Conservation (phyloP, 2,113 vertebrate species). For the Ptychochromis oligacanthus region DNA sequence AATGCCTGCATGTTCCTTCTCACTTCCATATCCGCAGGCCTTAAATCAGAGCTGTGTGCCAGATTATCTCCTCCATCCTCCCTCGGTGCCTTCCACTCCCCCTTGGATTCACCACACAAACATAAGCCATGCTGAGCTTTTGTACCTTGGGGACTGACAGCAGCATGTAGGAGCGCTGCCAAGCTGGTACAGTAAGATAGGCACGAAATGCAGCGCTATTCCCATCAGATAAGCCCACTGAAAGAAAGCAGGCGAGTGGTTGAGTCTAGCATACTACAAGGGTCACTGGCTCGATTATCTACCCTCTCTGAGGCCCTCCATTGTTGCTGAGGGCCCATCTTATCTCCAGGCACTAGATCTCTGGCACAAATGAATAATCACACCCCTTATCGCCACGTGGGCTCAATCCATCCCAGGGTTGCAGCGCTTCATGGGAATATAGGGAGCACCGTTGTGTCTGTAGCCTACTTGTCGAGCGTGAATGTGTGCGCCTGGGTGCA, state of each 20-base stretch:
- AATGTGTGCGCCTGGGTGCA: not conserved
- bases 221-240: constrained; percentile 62
- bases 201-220: constrained; percentile 34
- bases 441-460: not conserved
- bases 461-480: not conserved
- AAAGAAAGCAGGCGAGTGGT: constrained; percentile 48
- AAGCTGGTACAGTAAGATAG: constrained; percentile 66
- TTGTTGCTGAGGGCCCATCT: constrained; percentile 57
- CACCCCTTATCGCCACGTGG: constrained; percentile 49
- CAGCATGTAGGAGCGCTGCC: constrained; percentile 48
- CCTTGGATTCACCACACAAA: constrained; percentile 26
- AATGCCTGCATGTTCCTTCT: not conserved
- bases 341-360: constrained; percentile 66
- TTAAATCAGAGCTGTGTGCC: constrained; percentile 28
- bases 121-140: constrained; percentile 50
- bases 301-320: constrained; percentile 57
- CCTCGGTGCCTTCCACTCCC: constrained; percentile 16
- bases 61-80: constrained; percentile 48
- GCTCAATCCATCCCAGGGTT: constrained; percentile 24
- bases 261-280: constrained; percentile 45
- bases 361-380: constrained; percentile 64
- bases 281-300: constrained; percentile 69
- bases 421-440: constrained; percentile 19
- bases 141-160: constrained; percentile 59
- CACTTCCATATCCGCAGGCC: constrained; percentile 23